Percentiles rank a stretch among this genome's conserved stretches.
These are phyloP conservation scores for Eudasyphora cyanicolor DNA, from an alignment of 2,888 invertebrate genomes.

Conservation along the genomic window DNA sequence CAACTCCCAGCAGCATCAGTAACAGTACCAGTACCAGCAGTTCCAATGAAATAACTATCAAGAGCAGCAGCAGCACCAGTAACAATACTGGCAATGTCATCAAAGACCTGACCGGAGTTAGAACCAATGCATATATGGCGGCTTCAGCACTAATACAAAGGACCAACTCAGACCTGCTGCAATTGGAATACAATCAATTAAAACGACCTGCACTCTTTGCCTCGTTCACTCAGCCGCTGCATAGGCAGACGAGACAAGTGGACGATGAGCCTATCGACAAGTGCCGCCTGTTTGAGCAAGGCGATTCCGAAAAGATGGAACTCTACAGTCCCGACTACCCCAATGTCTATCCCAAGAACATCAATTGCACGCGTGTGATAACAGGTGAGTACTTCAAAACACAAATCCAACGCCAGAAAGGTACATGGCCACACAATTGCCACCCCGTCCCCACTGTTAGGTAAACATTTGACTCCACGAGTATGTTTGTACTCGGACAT, in stretches of 20 bases:
- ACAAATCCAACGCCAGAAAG: background rate
- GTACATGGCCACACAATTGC: constrained; percentile 1
- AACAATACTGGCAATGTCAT: constrained; percentile 40
- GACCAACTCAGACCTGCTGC: constrained; percentile 6
- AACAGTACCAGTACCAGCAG: constrained; percentile 35
- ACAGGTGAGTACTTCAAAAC: constrained; percentile 83
- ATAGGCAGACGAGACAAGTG: constrained; percentile 69
- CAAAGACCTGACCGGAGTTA: constrained; percentile 47
- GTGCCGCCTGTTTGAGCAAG: constrained; percentile 83
- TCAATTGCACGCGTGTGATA: constrained; percentile 85
- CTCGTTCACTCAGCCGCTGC: constrained; percentile 28
- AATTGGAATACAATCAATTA: constrained; percentile 27
- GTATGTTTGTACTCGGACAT: background rate
- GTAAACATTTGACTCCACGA: no score
- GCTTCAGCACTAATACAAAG: constrained; percentile 16
- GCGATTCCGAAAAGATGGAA: constrained; percentile 82
- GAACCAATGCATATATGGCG: constrained; percentile 44
- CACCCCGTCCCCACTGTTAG: no score
- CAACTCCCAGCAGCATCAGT: constrained; percentile 39
- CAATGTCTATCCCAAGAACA: constrained; percentile 84
- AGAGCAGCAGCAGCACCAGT: constrained; percentile 56
- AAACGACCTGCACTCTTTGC: constrained; percentile 47
- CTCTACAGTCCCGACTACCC: constrained; percentile 88
- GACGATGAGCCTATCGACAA: constrained; percentile 73
- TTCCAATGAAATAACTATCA: constrained; percentile 22